These are phyloP conservation scores for Trachythela sp. DNA, from an alignment of 64 coral and sea anemone species.

Conservation along the genomic window DNA sequence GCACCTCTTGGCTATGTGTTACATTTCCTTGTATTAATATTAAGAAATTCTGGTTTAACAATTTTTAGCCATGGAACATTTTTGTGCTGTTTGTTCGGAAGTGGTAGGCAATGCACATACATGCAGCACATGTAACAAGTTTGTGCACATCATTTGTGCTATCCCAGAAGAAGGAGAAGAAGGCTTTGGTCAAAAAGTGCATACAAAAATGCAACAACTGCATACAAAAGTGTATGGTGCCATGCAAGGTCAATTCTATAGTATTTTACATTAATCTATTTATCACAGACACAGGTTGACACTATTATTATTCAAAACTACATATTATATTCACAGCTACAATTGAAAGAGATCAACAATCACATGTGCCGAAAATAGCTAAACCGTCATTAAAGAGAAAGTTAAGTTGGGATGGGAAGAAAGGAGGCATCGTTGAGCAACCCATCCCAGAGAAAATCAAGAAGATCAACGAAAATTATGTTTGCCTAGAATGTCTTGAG, in stretches of 20 bases:
- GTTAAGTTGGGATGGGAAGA: not conserved
- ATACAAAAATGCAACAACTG: slow-evolving; percentile 6
- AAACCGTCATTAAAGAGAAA: not conserved
- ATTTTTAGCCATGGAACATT: slow-evolving; percentile 7
- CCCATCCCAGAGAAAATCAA: not conserved
- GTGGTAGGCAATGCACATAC: not conserved
- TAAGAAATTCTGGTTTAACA: not conserved
- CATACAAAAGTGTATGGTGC: not conserved
- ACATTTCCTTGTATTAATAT: not conserved
- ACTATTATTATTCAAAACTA: not conserved
- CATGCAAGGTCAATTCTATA: not conserved
- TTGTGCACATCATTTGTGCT: not conserved
- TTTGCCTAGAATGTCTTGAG: not conserved
- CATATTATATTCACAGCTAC: not conserved
- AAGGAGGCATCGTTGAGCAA: not conserved
- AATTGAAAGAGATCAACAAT: not conserved
- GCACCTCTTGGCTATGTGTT: too few relatives aligned
- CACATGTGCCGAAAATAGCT: not conserved
- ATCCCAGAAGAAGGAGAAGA: slow-evolving; percentile 3
- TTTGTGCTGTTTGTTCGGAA: not conserved
- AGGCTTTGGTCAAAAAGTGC: not conserved
- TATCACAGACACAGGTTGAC: not conserved
- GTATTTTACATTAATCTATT: too few relatives aligned
- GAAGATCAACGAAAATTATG: not conserved
- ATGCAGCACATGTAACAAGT: not conserved